These are phyloP conservation scores for Tupiocoris notatus DNA, from an alignment of 2,888 invertebrate genomes.

Conservation along the genomic window DNA sequence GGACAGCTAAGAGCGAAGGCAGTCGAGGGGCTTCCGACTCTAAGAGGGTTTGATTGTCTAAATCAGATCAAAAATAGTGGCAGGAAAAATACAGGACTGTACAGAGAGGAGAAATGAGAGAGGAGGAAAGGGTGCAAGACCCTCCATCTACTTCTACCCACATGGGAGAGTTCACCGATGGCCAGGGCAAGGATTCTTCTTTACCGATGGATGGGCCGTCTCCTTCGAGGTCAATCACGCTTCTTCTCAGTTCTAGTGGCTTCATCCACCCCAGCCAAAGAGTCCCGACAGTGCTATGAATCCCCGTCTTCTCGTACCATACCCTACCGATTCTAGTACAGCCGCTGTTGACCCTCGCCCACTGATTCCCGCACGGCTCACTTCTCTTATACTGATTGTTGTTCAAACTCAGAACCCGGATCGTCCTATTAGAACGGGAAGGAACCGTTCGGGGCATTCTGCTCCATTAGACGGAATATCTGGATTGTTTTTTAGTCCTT, in stretches of 20 bases:
- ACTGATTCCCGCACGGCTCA: slow-evolving; percentile 8
- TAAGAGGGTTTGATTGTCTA: slow-evolving; percentile 47
- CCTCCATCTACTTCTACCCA: not conserved
- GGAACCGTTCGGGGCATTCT: not conserved
- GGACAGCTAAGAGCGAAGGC: not conserved
- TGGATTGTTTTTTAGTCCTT: slow-evolving; percentile 46
- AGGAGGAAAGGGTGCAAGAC: not conserved
- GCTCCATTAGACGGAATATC: slow-evolving; percentile 2
- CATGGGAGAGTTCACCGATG: slow-evolving; percentile 37
- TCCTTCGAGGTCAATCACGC: slow-evolving; percentile 24
- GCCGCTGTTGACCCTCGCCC: slow-evolving; percentile 31
- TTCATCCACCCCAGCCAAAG: not conserved
- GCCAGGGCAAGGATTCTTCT: not conserved
- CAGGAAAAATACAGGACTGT: slow-evolving; percentile 13
- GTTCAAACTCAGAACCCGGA: not conserved
- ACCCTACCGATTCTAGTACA: not conserved
- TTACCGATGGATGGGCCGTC: too few species aligned
- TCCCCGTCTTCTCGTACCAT: not conserved
- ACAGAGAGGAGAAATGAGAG: not conserved
- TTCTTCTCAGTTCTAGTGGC: slow-evolving; percentile 2
- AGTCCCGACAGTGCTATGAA: too few species aligned
- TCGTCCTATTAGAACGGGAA: not conserved
- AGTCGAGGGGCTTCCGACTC: not conserved
- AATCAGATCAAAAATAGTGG: slow-evolving; percentile 46
- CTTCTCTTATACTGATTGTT: slow-evolving; percentile 11